phyloP scores from a whole-genome alignment of 2,113 vertebrate genomes.

The Eleginops maclovinus region DNA sequence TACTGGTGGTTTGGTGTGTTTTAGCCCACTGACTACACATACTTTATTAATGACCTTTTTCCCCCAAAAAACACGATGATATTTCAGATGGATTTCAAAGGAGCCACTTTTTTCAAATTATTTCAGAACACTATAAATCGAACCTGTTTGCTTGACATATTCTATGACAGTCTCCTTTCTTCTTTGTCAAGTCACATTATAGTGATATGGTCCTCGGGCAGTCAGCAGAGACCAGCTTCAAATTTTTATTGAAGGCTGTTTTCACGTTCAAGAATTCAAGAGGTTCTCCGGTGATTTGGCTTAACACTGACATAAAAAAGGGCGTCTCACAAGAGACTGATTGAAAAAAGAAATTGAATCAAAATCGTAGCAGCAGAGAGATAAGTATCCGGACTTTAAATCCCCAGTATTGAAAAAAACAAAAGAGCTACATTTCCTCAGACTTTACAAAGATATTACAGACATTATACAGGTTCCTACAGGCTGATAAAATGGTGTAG shows the following conservation, averaged over 20 bases:
- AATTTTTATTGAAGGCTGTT: conserved; percentile 18
- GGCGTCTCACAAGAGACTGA: conserved; percentile 1
- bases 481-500: background rate
- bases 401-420: too few relatives aligned
- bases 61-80: background rate
- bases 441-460: background rate
- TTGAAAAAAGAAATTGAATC: background rate
- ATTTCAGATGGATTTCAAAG: background rate
- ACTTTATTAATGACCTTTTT: background rate
- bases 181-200: background rate
- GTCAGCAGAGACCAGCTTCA: conserved; percentile 3
- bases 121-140: background rate
- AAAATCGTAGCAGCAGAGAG: conserved; percentile 4
- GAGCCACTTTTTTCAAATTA: background rate
- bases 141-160: background rate
- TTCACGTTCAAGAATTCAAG: conserved; percentile 9
- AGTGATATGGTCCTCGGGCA: background rate
- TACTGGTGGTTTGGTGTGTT: conserved; percentile 38
- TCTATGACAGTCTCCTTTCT: background rate
- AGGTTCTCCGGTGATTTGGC: conserved; percentile 11
- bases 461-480: background rate
- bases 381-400: background rate
- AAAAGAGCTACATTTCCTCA: background rate
- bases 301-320: background rate
- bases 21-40: background rate